phyloP scores from a whole-genome alignment of 2,888 invertebrate genomes.

The Helleia helle region DNA sequence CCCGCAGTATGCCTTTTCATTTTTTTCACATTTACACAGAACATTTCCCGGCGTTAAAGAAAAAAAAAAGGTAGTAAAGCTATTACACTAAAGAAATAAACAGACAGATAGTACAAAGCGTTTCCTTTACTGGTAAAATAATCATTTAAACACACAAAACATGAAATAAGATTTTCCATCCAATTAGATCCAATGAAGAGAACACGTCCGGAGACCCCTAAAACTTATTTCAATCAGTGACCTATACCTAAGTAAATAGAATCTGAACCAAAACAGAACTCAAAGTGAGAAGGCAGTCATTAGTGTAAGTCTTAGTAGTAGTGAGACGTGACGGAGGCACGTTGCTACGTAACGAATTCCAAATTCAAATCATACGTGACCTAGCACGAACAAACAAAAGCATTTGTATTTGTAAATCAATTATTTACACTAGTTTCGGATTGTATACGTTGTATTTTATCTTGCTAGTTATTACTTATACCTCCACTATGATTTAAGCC shows the following conservation, averaged over 20 bases:
- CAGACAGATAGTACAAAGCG: too few species aligned
- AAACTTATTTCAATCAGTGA: constrained; percentile 10
- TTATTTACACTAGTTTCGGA: not conserved
- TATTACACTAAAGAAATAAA: too few species aligned
- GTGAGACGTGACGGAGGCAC: constrained; percentile 22
- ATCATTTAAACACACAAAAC: too few species aligned
- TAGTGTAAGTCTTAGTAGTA: constrained; percentile 21
- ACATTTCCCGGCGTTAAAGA: too few species aligned
- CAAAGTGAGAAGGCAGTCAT: constrained; percentile 21
- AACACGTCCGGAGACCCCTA: not conserved
- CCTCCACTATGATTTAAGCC: too few species aligned
- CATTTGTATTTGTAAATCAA: not conserved
- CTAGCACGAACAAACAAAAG: constrained; percentile 3
- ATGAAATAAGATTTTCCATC: too few species aligned
- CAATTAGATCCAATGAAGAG: not conserved
- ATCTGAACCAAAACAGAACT: constrained; percentile 15
- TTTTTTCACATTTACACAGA: too few species aligned
- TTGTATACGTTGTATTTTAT: not conserved
- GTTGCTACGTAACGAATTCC: constrained; percentile 20
- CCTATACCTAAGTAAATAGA: constrained; percentile 16
- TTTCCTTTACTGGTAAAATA: too few species aligned
- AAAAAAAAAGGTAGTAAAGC: too few species aligned
- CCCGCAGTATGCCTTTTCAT: too few species aligned
- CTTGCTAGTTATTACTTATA: not conserved
- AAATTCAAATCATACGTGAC: constrained; percentile 21